Evolutionary conservation across 2,888 invertebrate species (phyloP).

Genomic region (Mesorhabditis belari): DNA sequence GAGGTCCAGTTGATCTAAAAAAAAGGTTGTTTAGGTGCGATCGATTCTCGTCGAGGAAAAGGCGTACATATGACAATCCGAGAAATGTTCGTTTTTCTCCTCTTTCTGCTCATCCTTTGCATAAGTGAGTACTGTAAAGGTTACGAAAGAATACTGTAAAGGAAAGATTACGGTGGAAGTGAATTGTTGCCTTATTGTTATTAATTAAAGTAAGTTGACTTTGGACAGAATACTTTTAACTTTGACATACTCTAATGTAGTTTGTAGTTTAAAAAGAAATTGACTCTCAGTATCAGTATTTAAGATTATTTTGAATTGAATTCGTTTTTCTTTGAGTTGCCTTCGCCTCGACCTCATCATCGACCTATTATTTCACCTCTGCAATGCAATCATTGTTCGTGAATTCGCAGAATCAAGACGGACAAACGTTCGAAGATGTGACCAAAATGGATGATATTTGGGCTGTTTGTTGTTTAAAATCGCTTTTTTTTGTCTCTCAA

Average conservation of each 20-base stretch:
- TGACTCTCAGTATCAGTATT: not conserved
- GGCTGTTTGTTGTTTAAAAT: conserved; percentile 56
- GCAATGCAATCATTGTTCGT: conserved; percentile 60
- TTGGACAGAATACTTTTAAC: too few species aligned
- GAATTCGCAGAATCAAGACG: conserved; percentile 54
- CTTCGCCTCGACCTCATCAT: conserved; percentile 61
- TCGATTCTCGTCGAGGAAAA: conserved; percentile 34
- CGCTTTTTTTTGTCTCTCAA: conserved; percentile 39
- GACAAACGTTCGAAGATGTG: conserved; percentile 55
- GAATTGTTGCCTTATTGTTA: conserved; percentile 15
- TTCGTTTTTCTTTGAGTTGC: conserved; percentile 57
- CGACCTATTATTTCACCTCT: conserved; percentile 64
- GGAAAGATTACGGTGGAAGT: conserved; percentile 16
- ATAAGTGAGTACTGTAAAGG: conserved; percentile 51
- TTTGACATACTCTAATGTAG: not conserved
- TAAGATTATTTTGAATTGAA: too few species aligned
- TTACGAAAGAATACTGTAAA: conserved; percentile 3
- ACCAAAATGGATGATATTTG: conserved; percentile 62
- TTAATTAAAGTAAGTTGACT: conserved; percentile 16
- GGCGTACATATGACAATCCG: conserved; percentile 56
- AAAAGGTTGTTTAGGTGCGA: not conserved
- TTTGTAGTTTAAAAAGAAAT: not conserved
- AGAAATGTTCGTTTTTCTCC: conserved; percentile 56
- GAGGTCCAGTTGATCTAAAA: not conserved
- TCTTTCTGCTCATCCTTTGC: conserved; percentile 55